Evolutionary conservation across 2,888 invertebrate genomes (phyloP).

Genomic region (Dinocampus coccinellae): DNA sequence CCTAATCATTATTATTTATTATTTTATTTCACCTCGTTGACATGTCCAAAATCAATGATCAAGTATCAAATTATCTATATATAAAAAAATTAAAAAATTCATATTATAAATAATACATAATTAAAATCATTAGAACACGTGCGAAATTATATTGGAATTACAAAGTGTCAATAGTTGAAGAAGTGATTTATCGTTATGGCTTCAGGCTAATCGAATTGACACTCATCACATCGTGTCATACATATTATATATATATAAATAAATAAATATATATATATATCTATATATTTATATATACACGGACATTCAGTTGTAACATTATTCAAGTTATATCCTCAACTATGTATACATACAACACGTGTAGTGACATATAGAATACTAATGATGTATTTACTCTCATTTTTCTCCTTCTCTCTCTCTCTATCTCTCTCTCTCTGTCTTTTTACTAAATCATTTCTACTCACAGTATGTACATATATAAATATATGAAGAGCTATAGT

Average conservation of each 20-base stretch:
- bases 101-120: slow-evolving; percentile 4
- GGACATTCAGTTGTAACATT: slow-evolving; percentile 11
- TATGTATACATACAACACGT: background rate
- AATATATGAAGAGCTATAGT: too few species aligned
- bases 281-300: too few species aligned
- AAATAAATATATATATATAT: too few species aligned
- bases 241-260: too few species aligned
- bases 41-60: slow-evolving; percentile 18
- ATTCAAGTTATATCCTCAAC: background rate
- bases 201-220: slow-evolving; percentile 25
- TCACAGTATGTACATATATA: background rate
- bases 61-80: background rate
- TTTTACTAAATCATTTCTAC: too few species aligned
- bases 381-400: background rate
- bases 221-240: slow-evolving; percentile 16
- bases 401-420: background rate
- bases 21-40: background rate
- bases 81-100: background rate
- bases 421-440: too few species aligned
- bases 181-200: slow-evolving; percentile 32
- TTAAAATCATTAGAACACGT: slow-evolving; percentile 8
- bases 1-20: slow-evolving; percentile 1
- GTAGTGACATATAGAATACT: background rate
- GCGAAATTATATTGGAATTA: slow-evolving; percentile 21
- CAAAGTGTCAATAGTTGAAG: slow-evolving; percentile 4